phyloP scores from a whole-genome alignment of 1,140 invertebrate genomes.

The Panulirus ornatus region DNA sequence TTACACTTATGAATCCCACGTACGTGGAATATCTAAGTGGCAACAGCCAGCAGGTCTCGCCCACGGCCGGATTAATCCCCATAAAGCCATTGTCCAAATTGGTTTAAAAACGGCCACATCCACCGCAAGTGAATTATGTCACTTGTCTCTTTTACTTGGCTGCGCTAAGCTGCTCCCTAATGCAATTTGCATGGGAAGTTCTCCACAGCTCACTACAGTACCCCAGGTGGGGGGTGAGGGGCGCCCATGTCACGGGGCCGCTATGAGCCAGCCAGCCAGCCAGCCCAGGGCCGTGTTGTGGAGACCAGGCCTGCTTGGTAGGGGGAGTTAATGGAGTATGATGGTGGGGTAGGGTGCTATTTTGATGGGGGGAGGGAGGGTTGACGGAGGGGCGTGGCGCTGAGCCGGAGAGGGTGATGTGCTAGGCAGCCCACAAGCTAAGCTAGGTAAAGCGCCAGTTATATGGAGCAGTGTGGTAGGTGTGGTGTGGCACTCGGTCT shows the following conservation, averaged over 20 bases:
- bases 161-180: not conserved
- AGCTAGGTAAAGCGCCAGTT: too few species aligned
- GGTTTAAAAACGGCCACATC: constrained; percentile 23
- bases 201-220: constrained; percentile 6
- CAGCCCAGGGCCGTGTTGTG: too few species aligned
- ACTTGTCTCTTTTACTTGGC: constrained; percentile 8
- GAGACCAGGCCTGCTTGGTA: too few species aligned
- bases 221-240: not conserved
- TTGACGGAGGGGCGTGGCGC: not conserved
- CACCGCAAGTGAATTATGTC: constrained; percentile 28
- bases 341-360: not conserved
- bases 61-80: not conserved
- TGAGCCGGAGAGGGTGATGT: too few species aligned
- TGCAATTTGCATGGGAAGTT: constrained; percentile 20
- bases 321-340: not conserved
- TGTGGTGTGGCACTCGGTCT: not conserved
- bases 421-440: too few species aligned
- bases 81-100: not conserved
- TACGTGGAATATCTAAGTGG: too few species aligned
- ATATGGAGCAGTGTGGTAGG: not conserved
- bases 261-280: too few species aligned
- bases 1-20: too few species aligned
- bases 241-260: too few species aligned
- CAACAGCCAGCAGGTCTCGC: not conserved
- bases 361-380: too few species aligned